These are phyloP conservation scores for Achlya flavicornis DNA, from an alignment of 2,888 invertebrate genomes.

Conservation along the genomic window DNA sequence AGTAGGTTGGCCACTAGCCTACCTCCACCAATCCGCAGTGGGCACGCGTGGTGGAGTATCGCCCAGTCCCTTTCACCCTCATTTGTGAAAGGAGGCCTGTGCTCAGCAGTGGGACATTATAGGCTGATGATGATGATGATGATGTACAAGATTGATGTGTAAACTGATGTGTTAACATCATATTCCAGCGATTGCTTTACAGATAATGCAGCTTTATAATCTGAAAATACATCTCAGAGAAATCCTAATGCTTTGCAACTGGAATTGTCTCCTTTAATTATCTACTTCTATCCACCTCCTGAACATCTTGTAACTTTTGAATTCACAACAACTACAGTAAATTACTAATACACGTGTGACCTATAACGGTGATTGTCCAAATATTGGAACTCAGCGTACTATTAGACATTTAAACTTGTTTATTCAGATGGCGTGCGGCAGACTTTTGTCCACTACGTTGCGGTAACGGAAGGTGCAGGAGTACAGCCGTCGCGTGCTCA, in stretches of 20 bases:
- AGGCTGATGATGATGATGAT: too few species aligned
- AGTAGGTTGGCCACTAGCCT: too few species aligned
- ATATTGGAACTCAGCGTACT: slow-evolving; percentile 53
- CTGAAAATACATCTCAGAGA: not conserved
- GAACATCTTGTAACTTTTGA: not conserved
- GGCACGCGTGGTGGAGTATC: too few species aligned
- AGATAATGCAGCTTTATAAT: not conserved
- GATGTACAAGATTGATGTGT: not conserved
- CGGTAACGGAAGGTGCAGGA: slow-evolving; percentile 93
- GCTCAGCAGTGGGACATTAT: too few species aligned
- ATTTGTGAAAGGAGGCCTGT: too few species aligned
- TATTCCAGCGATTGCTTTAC: not conserved
- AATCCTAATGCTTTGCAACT: not conserved
- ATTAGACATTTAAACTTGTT: slow-evolving; percentile 10
- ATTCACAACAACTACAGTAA: slow-evolving; percentile 8
- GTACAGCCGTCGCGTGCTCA: slow-evolving; percentile 94
- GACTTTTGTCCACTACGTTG: slow-evolving; percentile 93
- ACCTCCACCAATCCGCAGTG: too few species aligned
- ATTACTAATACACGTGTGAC: slow-evolving; percentile 53
- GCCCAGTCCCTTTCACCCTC: too few species aligned
- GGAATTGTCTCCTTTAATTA: not conserved
- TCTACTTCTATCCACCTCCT: not conserved
- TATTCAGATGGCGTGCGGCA: slow-evolving; percentile 73
- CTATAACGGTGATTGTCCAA: slow-evolving; percentile 53
- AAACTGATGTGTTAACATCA: not conserved